Percentiles rank a stretch among this genome's conserved stretches.
Evolutionary conservation across 2,113 vertebrate genomes (phyloP).

Genomic region (Centropus unirufus): DNA sequence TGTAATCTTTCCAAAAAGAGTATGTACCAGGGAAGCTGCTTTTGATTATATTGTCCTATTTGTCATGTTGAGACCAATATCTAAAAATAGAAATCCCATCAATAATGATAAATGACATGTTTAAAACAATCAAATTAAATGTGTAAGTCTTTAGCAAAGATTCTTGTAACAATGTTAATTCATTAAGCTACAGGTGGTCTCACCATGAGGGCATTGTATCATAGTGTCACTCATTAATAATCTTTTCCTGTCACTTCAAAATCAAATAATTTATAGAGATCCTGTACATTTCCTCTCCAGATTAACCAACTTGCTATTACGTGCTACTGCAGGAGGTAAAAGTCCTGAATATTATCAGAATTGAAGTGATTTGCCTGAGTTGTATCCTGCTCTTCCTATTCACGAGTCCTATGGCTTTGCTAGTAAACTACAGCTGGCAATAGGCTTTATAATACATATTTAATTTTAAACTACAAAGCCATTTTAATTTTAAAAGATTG

Average conservation of each 20-base stretch:
- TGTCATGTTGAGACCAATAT: not conserved
- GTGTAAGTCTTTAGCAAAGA: conserved; percentile 19
- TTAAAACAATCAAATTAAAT: conserved; percentile 37
- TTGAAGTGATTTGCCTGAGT: not conserved
- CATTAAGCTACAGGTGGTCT: conserved; percentile 12
- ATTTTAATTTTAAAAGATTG: not conserved
- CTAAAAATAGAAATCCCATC: conserved; percentile 58
- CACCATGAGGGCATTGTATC: not conserved
- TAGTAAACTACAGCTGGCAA: not conserved
- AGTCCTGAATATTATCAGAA: not conserved
- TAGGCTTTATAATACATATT: not conserved
- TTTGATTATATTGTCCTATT: not conserved
- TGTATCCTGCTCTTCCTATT: not conserved
- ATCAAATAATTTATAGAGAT: conserved; percentile 40
- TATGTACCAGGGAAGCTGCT: not conserved
- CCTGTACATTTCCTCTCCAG: conserved; percentile 39
- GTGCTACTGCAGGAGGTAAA: conserved; percentile 9
- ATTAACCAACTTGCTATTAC: conserved; percentile 29
- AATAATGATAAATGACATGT: conserved; percentile 25
- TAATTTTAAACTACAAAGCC: not conserved
- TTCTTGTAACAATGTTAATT: conserved; percentile 39
- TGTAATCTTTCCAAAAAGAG: not conserved
- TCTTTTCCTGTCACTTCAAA: conserved; percentile 45
- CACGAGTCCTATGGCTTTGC: not conserved
- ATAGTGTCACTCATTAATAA: conserved; percentile 30